Base-by-base conservation (phyloP, 2,113 vertebrate genomes). In the Oreochromis niloticus region DNA sequence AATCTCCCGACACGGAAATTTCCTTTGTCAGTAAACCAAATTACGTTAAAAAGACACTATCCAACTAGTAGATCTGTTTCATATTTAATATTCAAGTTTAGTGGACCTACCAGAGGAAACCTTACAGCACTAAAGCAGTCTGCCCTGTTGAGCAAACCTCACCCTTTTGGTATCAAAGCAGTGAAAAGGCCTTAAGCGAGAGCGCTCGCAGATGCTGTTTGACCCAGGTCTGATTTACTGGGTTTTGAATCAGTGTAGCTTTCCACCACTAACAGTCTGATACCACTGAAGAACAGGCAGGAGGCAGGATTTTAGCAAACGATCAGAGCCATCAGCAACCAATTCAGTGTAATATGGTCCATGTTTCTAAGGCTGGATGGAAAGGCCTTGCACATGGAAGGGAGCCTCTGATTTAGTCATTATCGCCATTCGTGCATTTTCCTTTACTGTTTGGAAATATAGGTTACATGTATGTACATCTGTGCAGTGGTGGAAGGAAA, bases 341-440 rank as follows among this genome's bases (percentile, higher is more conserved):
- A 24, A 16, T 24, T 32, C 27, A 5, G 63, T 46, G 73, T 43
- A 1, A 81, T 3, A 2, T 3, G 55, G 48, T 54, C 87, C 81
- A 10, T 12, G 86, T 89, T 61, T 73, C 84, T 9, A 79, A 73
- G 87, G 87, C 82, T 73, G 87, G 88, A 89, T 46, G 81, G 46
- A 61, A 19, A 48, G 80, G 57, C 61, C 80, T 80, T 54, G 82
- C 73, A 81, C 87, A 39, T 30, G 63, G 82, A 83, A 87, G 41
- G 83, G 88, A 90, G 87, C 83, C 66, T 92, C 79, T 90, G 86
- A 89, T 86, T 75, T 87, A 9, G 7, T 52, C 63, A 83, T 84
- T 41, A 48, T 82, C 87, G 87, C 19, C 82, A 56, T 19, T 85
- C 19, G 78, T 84, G 48, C 89, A 52, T 63, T 87, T 85, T 90